Conservation (phyloP, 2,797 vertebrate genomes). For the Anguilla marmorata region DNA sequence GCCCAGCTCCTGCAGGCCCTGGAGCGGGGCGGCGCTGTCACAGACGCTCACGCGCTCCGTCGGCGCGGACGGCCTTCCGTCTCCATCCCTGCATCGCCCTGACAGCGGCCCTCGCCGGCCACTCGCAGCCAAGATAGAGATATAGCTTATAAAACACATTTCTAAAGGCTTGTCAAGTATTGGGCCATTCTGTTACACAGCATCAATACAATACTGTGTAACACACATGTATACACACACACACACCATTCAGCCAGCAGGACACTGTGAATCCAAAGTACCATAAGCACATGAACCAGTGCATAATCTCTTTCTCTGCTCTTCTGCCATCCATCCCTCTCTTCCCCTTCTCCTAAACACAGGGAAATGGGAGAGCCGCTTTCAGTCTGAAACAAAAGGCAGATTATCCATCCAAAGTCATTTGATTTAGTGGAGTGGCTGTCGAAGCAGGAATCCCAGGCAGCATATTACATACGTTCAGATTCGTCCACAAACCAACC, state of each 20-base stretch:
- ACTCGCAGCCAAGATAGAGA: constrained; percentile 15
- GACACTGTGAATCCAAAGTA: neutral
- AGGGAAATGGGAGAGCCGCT: neutral
- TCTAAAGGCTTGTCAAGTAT: neutral
- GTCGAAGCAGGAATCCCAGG: constrained; percentile 6
- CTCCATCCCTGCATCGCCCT: neutral
- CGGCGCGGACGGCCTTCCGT: neutral
- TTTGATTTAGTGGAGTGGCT: neutral
- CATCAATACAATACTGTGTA: neutral
- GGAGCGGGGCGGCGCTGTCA: constrained; percentile 24
- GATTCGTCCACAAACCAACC: constrained; percentile 7
- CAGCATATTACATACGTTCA: constrained; percentile 6
- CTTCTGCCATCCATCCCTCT: neutral
- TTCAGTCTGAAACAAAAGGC: constrained; percentile 7
- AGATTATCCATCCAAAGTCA: constrained; percentile 11
- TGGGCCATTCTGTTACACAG: neutral
- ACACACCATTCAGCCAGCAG: neutral
- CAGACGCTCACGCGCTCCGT: neutral
- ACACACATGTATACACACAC: constrained; percentile 18
- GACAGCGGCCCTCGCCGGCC: constrained; percentile 13
- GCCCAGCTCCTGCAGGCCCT: neutral
- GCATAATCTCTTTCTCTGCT: neutral
- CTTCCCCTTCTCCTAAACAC: neutral
- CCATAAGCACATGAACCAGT: neutral
- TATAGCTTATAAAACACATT: neutral